Percentiles rank a stretch among this genome's conserved stretches.
Evolutionary conservation across 2,113 vertebrate genomes (phyloP).

Genomic region (Craseonycteris thonglongyai): DNA sequence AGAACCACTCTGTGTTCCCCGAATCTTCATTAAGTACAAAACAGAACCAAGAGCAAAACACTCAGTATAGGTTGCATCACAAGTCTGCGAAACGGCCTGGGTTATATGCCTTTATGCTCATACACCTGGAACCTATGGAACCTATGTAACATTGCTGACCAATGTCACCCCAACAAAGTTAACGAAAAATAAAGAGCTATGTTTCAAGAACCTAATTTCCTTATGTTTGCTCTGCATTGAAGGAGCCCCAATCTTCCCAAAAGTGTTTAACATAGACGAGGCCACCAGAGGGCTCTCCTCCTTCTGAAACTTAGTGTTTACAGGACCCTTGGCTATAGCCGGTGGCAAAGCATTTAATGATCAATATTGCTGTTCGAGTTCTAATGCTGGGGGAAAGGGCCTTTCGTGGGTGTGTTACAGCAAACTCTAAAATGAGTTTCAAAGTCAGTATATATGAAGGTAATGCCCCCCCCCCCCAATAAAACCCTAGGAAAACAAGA

Average conservation of each 20-base stretch:
- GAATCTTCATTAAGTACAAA: neutral
- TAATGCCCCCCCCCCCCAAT: no score
- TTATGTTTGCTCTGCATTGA: neutral
- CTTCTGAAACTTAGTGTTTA: neutral
- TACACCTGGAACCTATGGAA: no score
- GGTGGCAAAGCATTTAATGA: neutral
- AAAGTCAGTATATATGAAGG: neutral
- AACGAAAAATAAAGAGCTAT: no score
- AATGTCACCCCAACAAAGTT: no score
- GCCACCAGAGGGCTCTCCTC: conserved; percentile 7
- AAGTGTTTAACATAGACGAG: neutral
- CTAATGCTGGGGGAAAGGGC: neutral
- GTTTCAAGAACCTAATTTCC: neutral
- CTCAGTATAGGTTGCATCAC: neutral
- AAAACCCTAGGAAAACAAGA: neutral
- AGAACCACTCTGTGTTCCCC: neutral
- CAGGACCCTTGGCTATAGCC: neutral
- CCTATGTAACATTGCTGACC: no score
- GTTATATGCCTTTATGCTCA: neutral
- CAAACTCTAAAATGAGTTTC: neutral
- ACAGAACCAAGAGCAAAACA: neutral
- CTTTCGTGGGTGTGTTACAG: neutral
- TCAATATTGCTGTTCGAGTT: neutral
- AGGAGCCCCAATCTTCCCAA: neutral
- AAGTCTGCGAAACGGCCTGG: neutral